These are phyloP conservation scores for Squalus acanthias DNA, from an alignment of 2,797 vertebrate species.

Conservation along the genomic window DNA sequence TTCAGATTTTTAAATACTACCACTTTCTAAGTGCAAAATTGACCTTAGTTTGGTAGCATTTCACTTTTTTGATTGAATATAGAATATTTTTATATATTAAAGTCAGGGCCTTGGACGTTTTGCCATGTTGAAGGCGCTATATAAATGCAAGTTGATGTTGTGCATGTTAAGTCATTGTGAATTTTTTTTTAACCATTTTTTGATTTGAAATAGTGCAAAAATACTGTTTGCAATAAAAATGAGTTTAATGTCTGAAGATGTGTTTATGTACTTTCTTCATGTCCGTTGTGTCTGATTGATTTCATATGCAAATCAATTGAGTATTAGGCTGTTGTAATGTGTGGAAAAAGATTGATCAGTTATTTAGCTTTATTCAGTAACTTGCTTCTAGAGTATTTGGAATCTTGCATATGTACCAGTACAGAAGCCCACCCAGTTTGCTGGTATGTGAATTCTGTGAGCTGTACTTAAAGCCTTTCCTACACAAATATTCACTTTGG, in stretches of 20 bases:
- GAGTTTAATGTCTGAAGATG: background rate
- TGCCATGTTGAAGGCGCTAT: background rate
- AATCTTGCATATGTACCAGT: constrained; percentile 36
- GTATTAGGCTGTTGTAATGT: background rate
- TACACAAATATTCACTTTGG: constrained; percentile 28
- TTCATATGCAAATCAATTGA: background rate
- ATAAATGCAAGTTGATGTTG: background rate
- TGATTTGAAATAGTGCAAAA: background rate
- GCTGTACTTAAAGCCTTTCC: constrained; percentile 35
- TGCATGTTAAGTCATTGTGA: background rate
- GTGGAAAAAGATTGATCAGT: constrained; percentile 20
- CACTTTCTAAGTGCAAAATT: background rate
- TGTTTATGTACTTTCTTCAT: background rate
- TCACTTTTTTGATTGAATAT: background rate
- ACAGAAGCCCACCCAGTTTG: constrained; percentile 46
- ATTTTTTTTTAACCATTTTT: no score
- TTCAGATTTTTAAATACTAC: background rate
- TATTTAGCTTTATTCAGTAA: constrained; percentile 44
- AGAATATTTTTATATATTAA: background rate
- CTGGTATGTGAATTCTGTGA: background rate
- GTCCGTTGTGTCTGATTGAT: no score
- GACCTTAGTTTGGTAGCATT: background rate
- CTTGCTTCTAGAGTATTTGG: constrained; percentile 39
- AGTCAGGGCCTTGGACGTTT: background rate
- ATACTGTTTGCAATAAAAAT: background rate